Base-by-base conservation (phyloP, 2,113 vertebrate genomes). In the Myocastor coypus region DNA sequence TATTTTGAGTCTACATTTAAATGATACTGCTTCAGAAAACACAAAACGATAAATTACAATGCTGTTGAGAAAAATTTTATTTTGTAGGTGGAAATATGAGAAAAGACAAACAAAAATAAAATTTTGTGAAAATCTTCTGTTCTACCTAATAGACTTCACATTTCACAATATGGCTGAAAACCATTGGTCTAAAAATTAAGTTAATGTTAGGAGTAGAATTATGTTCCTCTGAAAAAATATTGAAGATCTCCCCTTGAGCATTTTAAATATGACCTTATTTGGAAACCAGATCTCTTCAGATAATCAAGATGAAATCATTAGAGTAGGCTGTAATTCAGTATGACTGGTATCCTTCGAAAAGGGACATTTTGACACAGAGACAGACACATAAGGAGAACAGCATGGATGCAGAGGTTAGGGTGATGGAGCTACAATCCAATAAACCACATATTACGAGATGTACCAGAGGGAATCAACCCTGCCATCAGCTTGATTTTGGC, bases 11-110 rank as follows among this genome's bases (percentile, higher is more conserved):
- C 73, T 69, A 83, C 2, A 80, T 4, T 50, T 80, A 80, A 91
- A 89, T 95, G 52, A 20, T 78, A 37, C 55, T 87, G 82, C 63
- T 61, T 83, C 34, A 5, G 71, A 85, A 97, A 95, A 89, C 63
- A 92, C 30, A 75, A 86, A 73, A 46, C 30, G 83, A 59, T 92
- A 87, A 24, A 64, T 90, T 93, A 24, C 9, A 37, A 9, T 91
- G 78, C 82, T 71, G 63, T 34, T 69, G 13, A 19, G 20, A 2
- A 46, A 81, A n/a, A 66, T 85, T 86, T 91, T 82, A 77, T 77
- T 91, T 13, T 57, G 80, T 87, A 24, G 30, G 22, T 83, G n/a
- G n/a, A 96, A 89, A 78, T 68, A 82, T 30, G 26, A 85, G 50
- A 71, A 87, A 87, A 83, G 4, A 42, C 16, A 84, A 77, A 66